Evolutionary conservation across 2,888 invertebrate species (phyloP).

Genomic region (Biston stratarius): DNA sequence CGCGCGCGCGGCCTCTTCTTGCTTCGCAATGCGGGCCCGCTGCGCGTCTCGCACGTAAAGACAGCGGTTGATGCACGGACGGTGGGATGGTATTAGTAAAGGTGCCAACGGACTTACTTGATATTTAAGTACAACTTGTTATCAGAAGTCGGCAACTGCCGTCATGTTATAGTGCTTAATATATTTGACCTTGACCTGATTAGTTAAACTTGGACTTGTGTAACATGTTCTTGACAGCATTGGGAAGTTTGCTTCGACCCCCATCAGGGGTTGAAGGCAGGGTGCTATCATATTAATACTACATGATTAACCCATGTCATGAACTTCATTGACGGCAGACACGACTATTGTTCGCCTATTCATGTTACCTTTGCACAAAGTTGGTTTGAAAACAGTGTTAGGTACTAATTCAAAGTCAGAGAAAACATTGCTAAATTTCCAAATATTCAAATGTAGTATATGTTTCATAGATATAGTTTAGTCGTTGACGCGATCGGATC

Average conservation of each 20-base stretch:
- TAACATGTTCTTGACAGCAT: slow-evolving; percentile 13
- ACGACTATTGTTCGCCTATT: background rate
- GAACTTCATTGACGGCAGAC: slow-evolving; percentile 10
- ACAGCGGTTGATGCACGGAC: too few relatives aligned
- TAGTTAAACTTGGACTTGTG: slow-evolving; percentile 6
- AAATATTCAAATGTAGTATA: background rate
- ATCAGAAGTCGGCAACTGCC: background rate
- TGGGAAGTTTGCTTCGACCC: slow-evolving; percentile 14
- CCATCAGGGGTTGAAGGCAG: slow-evolving; percentile 4
- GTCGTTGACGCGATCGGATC: too few relatives aligned
- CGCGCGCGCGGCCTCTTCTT: too few relatives aligned
- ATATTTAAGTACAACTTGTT: too few relatives aligned
- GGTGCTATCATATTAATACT: slow-evolving; percentile 12
- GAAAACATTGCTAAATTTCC: background rate
- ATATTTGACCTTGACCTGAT: background rate
- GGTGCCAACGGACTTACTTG: too few relatives aligned
- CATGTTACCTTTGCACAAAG: background rate
- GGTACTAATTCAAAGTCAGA: background rate
- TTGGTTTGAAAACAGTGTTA: background rate
- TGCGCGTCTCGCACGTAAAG: too few relatives aligned
- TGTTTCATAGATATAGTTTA: too few relatives aligned
- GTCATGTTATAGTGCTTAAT: background rate
- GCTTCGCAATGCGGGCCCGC: too few relatives aligned
- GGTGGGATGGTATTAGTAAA: too few relatives aligned
- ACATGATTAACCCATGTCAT: slow-evolving; percentile 16